A percentile compares a stretch with the other conserved stretches of the same genome.
phyloP scores from a whole-genome alignment of 1,140 invertebrate species.

The Idris sp. region DNA sequence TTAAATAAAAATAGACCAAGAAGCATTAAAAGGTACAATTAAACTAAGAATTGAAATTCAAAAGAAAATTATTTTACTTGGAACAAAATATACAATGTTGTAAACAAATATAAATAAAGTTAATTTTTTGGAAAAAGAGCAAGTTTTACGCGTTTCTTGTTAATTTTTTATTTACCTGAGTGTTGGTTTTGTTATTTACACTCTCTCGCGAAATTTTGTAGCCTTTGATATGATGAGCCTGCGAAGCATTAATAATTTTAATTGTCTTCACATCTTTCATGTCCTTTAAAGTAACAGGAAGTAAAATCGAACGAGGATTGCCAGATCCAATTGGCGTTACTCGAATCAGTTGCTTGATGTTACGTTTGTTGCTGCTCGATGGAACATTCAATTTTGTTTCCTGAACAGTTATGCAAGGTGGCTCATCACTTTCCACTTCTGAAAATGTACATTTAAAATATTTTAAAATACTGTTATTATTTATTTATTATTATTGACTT shows the following conservation, averaged over 20 bases:
- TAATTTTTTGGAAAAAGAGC: too few species aligned
- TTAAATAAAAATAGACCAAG: too few species aligned
- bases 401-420: conserved; percentile 27
- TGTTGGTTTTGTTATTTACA: conserved; percentile 69
- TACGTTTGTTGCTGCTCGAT: conserved; percentile 66
- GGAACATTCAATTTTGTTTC: conserved; percentile 67
- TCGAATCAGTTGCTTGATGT: conserved; percentile 72
- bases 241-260: conserved; percentile 84
- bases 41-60: too few species aligned
- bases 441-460: too few species aligned
- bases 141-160: too few species aligned
- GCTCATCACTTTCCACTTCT: too few species aligned
- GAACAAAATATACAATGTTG: too few species aligned
- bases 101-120: too few species aligned
- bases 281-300: conserved; percentile 83
- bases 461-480: too few species aligned
- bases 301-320: conserved; percentile 82
- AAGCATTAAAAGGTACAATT: too few species aligned
- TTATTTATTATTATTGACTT: too few species aligned
- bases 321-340: conserved; percentile 73
- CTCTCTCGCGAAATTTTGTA: conserved; percentile 72
- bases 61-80: too few species aligned
- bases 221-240: conserved; percentile 72
- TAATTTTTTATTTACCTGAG: conserved; percentile 54
- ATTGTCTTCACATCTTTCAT: conserved; percentile 84